phyloP scores from a whole-genome alignment of 2,113 vertebrate species.

The Tricholaema leucomelas region DNA sequence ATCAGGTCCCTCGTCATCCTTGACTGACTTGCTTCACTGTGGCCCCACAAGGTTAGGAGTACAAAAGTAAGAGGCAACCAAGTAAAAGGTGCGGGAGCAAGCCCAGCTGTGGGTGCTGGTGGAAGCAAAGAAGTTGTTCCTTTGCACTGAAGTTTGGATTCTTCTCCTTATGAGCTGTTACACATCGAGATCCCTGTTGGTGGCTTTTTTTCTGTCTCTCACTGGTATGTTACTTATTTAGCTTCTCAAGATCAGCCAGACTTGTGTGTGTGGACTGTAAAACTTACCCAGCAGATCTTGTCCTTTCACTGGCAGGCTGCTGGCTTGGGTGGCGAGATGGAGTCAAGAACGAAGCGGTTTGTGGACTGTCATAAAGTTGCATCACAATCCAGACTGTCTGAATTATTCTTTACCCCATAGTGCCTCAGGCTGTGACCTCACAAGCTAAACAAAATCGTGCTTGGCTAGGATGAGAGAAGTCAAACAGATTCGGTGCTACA shows the following conservation, averaged over 20 bases:
- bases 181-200: background rate
- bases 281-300: background rate
- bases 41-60: background rate
- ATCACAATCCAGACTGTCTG: slow-evolving; percentile 32
- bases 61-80: background rate
- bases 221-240: background rate
- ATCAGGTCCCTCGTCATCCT: background rate
- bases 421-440: slow-evolving; percentile 5
- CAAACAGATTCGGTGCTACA: background rate
- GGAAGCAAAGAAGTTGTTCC: background rate
- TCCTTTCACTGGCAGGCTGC: background rate
- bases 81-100: background rate
- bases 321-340: background rate
- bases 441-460: slow-evolving; percentile 1
- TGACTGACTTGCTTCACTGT: background rate
- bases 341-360: slow-evolving; percentile 1
- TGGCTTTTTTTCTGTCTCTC: background rate
- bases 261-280: background rate
- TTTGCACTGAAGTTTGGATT: background rate
- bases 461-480: slow-evolving; percentile 20
- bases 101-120: background rate
- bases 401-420: slow-evolving; percentile 20
- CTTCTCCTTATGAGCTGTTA: background rate
- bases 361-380: slow-evolving; percentile 10
- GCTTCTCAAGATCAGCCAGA: background rate